Evolutionary conservation across 2,888 invertebrate species (phyloP).

Genomic region (Ypsolopha sequella): DNA sequence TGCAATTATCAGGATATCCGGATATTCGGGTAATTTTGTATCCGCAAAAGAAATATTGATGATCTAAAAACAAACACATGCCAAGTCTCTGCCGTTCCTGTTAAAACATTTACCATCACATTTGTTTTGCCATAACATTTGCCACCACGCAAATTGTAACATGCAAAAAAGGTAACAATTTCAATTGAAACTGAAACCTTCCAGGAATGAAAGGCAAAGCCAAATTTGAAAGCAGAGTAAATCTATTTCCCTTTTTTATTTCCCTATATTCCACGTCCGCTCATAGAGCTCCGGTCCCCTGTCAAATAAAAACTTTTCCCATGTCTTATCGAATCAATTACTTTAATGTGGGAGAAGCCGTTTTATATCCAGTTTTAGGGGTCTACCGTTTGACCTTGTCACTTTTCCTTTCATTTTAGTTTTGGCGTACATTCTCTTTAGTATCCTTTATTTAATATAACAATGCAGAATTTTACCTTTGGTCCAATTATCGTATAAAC

Average conservation of each 20-base stretch:
- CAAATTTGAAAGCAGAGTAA: conserved; percentile 19
- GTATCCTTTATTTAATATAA: too few relatives aligned
- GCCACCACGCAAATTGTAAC: neutral
- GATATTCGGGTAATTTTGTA: too few relatives aligned
- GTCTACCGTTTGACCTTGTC: neutral
- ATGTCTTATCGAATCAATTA: conserved; percentile 63
- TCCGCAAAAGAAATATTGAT: too few relatives aligned
- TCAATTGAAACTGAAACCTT: neutral
- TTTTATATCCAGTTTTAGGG: conserved; percentile 30
- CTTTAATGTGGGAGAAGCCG: conserved; percentile 45
- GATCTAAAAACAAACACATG: too few relatives aligned
- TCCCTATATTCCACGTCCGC: conserved; percentile 39
- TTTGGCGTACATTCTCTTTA: too few relatives aligned
- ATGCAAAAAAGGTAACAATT: neutral
- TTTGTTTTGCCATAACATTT: too few relatives aligned
- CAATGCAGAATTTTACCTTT: too few relatives aligned
- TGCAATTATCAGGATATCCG: too few relatives aligned
- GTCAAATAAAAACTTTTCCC: conserved; percentile 62
- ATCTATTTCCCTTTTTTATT: conserved; percentile 47
- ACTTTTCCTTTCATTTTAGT: too few relatives aligned
- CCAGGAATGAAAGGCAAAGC: neutral
- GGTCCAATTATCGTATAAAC: too few relatives aligned
- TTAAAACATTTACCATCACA: too few relatives aligned
- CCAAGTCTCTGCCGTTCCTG: too few relatives aligned
- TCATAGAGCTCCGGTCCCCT: conserved; percentile 50